Conservation (phyloP, 2,113 vertebrate genomes). For the Opisthocomus hoazin region DNA sequence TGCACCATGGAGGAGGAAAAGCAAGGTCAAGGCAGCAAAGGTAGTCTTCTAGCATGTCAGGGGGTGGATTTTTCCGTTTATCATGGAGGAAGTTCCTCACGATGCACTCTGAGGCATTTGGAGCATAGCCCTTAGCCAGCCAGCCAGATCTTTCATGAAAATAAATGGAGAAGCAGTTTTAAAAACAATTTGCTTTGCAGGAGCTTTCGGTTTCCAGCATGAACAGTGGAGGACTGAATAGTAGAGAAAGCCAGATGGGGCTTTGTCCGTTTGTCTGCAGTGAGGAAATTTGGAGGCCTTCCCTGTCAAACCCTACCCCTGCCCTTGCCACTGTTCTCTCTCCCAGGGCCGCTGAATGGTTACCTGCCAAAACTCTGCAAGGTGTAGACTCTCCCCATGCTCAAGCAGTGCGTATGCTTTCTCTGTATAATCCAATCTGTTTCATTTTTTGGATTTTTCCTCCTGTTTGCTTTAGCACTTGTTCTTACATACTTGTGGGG, state of each 20-base stretch:
- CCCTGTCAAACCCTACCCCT: not conserved
- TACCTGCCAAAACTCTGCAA: not conserved
- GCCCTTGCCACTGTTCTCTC: not conserved
- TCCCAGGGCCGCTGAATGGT: not conserved
- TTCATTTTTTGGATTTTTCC: not conserved
- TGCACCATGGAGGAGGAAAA: not conserved
- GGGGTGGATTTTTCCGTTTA: not conserved
- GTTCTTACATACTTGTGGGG: not conserved
- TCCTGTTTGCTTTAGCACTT: not conserved
- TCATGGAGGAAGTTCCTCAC: not conserved
- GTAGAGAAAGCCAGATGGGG: not conserved
- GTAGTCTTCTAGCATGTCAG: not conserved
- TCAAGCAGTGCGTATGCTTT: not conserved
- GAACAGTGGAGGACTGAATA: not conserved
- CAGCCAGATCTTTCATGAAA: not conserved
- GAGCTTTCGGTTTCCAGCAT: not conserved
- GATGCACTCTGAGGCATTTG: not conserved
- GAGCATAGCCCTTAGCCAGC: not conserved
- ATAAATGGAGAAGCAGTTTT: not conserved
- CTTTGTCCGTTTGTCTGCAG: not conserved
- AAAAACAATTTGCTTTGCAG: not conserved
- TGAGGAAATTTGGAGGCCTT: not conserved
- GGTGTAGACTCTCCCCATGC: rapidly evolving
- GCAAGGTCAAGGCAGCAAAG: not conserved
- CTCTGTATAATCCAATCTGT: not conserved